Base-by-base conservation (phyloP, 2,797 vertebrate species). In the Geotrypetes seraphini region DNA sequence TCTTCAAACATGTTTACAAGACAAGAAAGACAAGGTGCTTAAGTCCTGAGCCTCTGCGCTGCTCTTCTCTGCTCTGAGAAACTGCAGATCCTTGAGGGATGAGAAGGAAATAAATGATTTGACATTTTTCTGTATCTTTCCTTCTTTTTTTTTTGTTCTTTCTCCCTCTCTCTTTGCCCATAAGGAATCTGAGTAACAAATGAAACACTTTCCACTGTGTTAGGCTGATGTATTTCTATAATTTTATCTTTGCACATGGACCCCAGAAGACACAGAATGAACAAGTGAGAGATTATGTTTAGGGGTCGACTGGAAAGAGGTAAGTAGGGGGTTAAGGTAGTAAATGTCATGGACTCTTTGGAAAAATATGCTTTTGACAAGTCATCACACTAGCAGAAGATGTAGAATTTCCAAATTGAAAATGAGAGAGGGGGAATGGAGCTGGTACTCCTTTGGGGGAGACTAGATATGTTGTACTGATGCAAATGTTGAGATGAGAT, bases 161-260 rank as follows among this genome's bases (percentile, higher is more conserved):
- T n/a, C n/a, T n/a, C n/a, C n/a, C 12, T 20, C 64, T 73, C 73
- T 81, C 25, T 75, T 77, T 79, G 79, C 81, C 88, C 81, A 79
- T 63, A 85, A 90, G 85, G 83, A 86, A 81, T 86, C 78, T 69
- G 62, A 83, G 79, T 84, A 89, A 85, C 80, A 89, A 88, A 89
- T 89, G 79, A 83, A 88, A 88, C 83, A 88, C 70, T 85, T 75
- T 70, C 76, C 58, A 73, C 74, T 64, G 67, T 57, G 33, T 59
- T 83, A 81, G 84, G 87, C 80, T 87, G 85, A 91, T 91, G 84
- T 87, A 83, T 87, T 84, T 80, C 66, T 83, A 79, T 83, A 84
- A 83, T 81, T 56, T 57, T 78, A 75, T 80, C 79, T 71, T 31
- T 71, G 79, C 84, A 80, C 78, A 79, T 79, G 73, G 46, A 73